A percentile compares a stretch with the other conserved stretches of the same genome.
phyloP scores from a whole-genome alignment of 2,797 vertebrate genomes.

The Myiothlypis chrysogaster region DNA sequence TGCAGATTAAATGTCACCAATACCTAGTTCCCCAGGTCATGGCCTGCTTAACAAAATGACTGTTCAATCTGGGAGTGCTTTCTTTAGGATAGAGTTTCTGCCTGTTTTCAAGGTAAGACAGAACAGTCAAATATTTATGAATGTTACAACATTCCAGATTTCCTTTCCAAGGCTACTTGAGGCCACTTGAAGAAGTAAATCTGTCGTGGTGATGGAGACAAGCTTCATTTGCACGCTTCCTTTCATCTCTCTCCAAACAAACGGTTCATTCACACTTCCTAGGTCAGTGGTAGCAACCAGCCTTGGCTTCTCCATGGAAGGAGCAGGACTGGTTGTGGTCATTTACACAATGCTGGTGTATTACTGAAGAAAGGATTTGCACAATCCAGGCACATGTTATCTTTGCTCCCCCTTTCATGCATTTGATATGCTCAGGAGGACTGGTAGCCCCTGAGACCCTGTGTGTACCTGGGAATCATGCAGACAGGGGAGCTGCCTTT shows the following conservation, averaged over 20 bases:
- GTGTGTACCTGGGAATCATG: background rate
- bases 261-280: conserved; percentile 56
- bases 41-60: conserved; percentile 63
- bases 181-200: conserved; percentile 67
- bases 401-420: background rate
- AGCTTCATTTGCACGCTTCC: conserved; percentile 52
- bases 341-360: background rate
- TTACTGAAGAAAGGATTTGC: background rate
- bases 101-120: conserved; percentile 68
- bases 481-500: background rate
- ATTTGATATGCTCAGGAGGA: background rate
- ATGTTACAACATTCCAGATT: conserved; percentile 65
- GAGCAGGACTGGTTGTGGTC: background rate
- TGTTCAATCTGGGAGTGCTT: conserved; percentile 48
- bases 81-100: conserved; percentile 66
- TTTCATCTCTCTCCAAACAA: conserved; percentile 67
- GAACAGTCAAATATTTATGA: conserved; percentile 69
- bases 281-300: conserved; percentile 24
- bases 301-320: background rate
- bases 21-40: conserved; percentile 21
- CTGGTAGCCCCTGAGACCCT: background rate
- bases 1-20: conserved; percentile 45
- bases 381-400: background rate
- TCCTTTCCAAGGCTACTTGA: conserved; percentile 66
- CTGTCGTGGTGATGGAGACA: conserved; percentile 63